These are phyloP conservation scores for Lacerta agilis DNA, from an alignment of 2,797 vertebrate genomes.

Conservation along the genomic window DNA sequence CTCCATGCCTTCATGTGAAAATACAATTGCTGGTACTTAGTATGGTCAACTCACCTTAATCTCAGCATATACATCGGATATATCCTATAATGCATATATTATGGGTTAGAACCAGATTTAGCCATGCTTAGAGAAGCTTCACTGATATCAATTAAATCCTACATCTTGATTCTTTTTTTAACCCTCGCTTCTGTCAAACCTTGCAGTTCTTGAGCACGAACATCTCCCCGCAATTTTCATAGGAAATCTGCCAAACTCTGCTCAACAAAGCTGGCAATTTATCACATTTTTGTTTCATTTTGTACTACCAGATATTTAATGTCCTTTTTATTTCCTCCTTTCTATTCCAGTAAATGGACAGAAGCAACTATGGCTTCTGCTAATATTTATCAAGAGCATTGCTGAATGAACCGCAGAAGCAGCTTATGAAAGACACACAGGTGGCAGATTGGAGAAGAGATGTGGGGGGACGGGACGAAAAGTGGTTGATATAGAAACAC, in stretches of 20 bases:
- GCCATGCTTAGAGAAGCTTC: background rate
- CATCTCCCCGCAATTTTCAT: background rate
- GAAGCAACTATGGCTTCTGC: constrained; percentile 8
- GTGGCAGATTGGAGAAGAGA: constrained; percentile 41
- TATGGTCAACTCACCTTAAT: background rate
- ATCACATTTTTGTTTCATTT: background rate
- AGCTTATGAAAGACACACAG: constrained; percentile 10
- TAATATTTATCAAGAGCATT: background rate
- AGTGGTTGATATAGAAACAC: constrained; percentile 21
- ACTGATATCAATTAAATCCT: background rate
- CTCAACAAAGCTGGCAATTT: background rate
- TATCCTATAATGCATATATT: background rate
- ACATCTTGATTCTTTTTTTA: background rate
- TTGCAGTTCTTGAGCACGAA: background rate
- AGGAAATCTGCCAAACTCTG: constrained; percentile 10
- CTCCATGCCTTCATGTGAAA: background rate
- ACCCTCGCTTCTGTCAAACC: background rate
- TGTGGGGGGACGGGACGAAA: background rate
- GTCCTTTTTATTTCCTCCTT: background rate
- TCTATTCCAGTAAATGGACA: background rate
- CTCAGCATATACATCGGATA: background rate
- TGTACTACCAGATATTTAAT: background rate
- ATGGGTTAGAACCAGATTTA: background rate
- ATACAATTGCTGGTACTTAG: background rate
- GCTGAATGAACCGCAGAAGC: constrained; percentile 20